Conservation (phyloP, 2,797 vertebrate genomes). For the Taeniopygia guttata region DNA sequence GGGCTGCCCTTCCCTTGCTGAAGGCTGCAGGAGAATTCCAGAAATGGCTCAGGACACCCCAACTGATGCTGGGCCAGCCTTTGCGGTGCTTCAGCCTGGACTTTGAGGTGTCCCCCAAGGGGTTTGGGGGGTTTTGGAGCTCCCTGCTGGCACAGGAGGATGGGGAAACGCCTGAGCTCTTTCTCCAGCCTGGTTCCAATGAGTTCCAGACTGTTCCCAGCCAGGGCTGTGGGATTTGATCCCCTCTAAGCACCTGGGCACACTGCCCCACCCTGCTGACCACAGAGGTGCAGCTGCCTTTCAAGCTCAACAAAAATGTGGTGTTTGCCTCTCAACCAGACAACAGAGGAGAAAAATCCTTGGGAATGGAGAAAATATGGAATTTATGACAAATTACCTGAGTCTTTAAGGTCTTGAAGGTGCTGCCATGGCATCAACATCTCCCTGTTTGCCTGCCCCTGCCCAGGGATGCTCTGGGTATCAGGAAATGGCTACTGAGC, state of each 20-base stretch:
- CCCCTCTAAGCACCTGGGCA: neutral
- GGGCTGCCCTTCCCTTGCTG: neutral
- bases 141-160: neutral
- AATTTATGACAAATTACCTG: fast-evolving
- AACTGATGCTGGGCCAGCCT: neutral
- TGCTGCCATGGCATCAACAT: fast-evolving
- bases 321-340: neutral
- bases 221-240: neutral
- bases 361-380: neutral
- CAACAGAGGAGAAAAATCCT: neutral
- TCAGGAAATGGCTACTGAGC: neutral
- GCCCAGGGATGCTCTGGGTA: neutral
- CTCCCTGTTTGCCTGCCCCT: neutral
- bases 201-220: neutral
- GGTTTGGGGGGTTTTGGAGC: neutral
- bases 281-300: neutral
- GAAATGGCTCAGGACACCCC: neutral
- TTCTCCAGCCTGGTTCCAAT: neutral
- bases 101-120: neutral
- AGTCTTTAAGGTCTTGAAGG: neutral
- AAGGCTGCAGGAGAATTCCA: neutral
- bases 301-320: neutral
- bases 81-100: neutral
- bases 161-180: fast-evolving
- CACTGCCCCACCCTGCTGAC: neutral